phyloP scores from a whole-genome alignment of 2,113 vertebrate species.

The Limnothrissa miodon region DNA sequence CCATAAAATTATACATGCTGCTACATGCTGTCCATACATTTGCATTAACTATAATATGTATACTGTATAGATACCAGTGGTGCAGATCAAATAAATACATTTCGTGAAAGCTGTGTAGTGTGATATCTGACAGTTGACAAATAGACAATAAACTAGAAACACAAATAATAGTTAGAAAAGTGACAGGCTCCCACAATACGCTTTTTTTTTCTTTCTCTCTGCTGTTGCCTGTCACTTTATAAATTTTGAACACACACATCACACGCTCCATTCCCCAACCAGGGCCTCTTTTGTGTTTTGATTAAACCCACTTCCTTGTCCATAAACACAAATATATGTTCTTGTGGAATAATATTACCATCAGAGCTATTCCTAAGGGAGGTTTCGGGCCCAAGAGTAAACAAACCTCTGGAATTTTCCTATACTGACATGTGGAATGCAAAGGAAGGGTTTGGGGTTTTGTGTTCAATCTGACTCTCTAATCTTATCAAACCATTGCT shows the following conservation, averaged over 20 bases:
- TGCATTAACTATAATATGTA: not conserved
- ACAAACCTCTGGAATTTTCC: slow-evolving; percentile 16
- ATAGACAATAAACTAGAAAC: slow-evolving; percentile 15
- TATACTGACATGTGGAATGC: not conserved
- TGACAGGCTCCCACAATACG: not conserved
- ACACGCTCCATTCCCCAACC: slow-evolving; percentile 48
- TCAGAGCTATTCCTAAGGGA: slow-evolving; percentile 54
- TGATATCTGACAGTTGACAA: slow-evolving; percentile 30
- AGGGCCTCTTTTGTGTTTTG: slow-evolving; percentile 59
- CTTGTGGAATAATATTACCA: slow-evolving; percentile 59
- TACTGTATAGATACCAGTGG: not conserved
- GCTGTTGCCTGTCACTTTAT: slow-evolving; percentile 60
- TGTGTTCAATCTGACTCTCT: not conserved
- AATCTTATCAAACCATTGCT: not conserved
- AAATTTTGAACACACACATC: slow-evolving; percentile 55
- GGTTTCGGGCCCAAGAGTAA: slow-evolving; percentile 23
- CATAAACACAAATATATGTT: slow-evolving; percentile 55
- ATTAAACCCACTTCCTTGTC: slow-evolving; percentile 45
- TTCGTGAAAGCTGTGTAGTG: not conserved
- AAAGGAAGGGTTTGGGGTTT: not conserved
- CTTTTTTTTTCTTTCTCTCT: slow-evolving; percentile 23
- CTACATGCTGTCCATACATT: not conserved
- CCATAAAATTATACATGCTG: not conserved
- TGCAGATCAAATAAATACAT: not conserved
- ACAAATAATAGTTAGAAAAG: not conserved